Percentiles rank a stretch among this genome's conserved stretches.
Conservation (phyloP, 2,888 invertebrate species). For the Herminia tarsipennalis region DNA sequence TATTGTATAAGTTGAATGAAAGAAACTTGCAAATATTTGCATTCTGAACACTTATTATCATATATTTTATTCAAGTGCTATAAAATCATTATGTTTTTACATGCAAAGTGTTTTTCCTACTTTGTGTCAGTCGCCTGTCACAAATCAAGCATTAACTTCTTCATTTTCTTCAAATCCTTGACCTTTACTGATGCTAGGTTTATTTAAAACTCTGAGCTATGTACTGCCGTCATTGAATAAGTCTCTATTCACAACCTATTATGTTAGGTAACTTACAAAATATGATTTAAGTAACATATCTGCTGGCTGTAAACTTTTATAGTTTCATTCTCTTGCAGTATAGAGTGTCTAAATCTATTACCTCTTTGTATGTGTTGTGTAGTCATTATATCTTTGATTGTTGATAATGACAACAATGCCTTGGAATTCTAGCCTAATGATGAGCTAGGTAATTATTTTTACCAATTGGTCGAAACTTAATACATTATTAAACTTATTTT, state of each 20-base stretch:
- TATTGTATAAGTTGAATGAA: too few relatives aligned
- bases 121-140: too few relatives aligned
- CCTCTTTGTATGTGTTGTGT: neutral
- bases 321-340: conserved; percentile 26
- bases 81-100: too few relatives aligned
- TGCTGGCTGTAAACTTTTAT: conserved; percentile 28
- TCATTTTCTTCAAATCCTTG: neutral
- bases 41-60: too few relatives aligned
- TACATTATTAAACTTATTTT: too few relatives aligned
- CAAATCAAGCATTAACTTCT: too few relatives aligned
- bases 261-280: conserved; percentile 16
- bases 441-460: too few relatives aligned
- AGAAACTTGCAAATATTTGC: too few relatives aligned
- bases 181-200: neutral
- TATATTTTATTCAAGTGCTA: neutral
- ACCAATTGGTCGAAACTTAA: too few relatives aligned
- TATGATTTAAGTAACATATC: conserved; percentile 25
- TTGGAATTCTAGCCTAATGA: too few relatives aligned
- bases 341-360: conserved; percentile 1
- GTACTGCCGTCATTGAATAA: conserved; percentile 10
- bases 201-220: neutral
- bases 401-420: too few relatives aligned
- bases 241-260: conserved; percentile 27
- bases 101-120: neutral
- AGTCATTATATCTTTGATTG: too few relatives aligned